phyloP scores from a whole-genome alignment of 2,888 invertebrate species.

The Eupithecia subfuscata region DNA sequence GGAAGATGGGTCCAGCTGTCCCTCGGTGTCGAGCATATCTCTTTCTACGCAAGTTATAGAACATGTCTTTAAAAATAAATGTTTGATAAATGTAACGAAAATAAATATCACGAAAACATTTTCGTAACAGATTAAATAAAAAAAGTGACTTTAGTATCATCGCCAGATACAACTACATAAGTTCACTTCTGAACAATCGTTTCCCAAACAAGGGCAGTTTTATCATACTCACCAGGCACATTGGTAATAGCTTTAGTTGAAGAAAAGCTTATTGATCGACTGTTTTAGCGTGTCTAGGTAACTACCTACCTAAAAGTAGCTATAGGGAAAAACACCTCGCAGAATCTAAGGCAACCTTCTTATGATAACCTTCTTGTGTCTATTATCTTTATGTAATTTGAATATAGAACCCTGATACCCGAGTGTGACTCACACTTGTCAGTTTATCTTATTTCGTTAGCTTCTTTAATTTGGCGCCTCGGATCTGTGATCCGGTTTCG shows the following conservation, averaged over 20 bases:
- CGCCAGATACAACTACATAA: no score
- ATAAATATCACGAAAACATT: no score
- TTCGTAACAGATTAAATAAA: not conserved
- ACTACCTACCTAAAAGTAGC: no score
- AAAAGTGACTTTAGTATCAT: no score
- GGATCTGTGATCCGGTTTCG: slow-evolving; percentile 27
- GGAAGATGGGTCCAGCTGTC: not conserved
- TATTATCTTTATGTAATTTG: not conserved
- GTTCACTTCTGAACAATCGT: no score
- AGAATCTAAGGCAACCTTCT: no score
- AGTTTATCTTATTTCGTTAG: slow-evolving; percentile 36
- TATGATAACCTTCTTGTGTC: not conserved
- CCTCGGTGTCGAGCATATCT: not conserved
- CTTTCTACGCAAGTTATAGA: not conserved
- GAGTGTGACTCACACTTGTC: not conserved
- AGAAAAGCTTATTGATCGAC: no score
- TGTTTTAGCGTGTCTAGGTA: no score
- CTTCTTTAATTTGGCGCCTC: slow-evolving; percentile 34
- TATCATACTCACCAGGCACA: no score
- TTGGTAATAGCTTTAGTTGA: no score
- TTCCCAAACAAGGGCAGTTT: no score
- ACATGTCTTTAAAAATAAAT: not conserved
- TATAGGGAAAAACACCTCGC: no score
- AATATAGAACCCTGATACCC: not conserved
- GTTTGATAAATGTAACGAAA: not conserved